A percentile compares a stretch with the other conserved stretches of the same genome.
Conservation (phyloP, 35 echinoderm and acorn worm species). For the Lytechinus pictus region DNA sequence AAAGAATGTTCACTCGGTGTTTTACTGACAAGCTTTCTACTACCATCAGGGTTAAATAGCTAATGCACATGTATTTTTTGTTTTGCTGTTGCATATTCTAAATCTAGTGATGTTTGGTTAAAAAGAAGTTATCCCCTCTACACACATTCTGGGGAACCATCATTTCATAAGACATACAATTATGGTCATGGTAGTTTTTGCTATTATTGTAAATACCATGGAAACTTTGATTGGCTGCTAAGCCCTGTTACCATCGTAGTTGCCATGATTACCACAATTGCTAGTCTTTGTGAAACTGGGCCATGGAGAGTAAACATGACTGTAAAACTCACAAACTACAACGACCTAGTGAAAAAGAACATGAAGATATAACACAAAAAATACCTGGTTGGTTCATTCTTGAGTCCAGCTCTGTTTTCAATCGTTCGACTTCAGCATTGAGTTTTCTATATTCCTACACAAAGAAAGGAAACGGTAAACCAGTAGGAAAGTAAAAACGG, state of each 20-base stretch:
- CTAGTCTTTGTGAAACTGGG: no score
- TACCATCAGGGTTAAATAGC: background rate
- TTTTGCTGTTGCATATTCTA: background rate
- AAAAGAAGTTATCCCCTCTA: background rate
- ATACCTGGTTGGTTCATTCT: slow-evolving; percentile 13
- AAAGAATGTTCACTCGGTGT: no score
- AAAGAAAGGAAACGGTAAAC: background rate
- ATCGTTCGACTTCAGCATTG: background rate
- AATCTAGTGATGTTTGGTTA: background rate
- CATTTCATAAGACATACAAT: no score
- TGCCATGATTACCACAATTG: no score
- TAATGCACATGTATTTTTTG: background rate
- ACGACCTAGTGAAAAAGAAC: background rate
- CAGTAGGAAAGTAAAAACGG: background rate
- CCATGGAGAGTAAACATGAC: no score
- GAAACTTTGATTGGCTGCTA: no score
- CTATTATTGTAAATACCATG: no score
- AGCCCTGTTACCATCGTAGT: no score
- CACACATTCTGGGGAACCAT: no score
- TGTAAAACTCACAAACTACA: background rate
- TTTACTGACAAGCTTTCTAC: no score
- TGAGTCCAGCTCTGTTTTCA: background rate
- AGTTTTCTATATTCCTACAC: slow-evolving; percentile 27
- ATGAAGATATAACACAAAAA: background rate
- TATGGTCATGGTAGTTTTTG: no score